Evolutionary conservation across 2,113 vertebrate species (phyloP).

Genomic region (Coryphaenoides rupestris): DNA sequence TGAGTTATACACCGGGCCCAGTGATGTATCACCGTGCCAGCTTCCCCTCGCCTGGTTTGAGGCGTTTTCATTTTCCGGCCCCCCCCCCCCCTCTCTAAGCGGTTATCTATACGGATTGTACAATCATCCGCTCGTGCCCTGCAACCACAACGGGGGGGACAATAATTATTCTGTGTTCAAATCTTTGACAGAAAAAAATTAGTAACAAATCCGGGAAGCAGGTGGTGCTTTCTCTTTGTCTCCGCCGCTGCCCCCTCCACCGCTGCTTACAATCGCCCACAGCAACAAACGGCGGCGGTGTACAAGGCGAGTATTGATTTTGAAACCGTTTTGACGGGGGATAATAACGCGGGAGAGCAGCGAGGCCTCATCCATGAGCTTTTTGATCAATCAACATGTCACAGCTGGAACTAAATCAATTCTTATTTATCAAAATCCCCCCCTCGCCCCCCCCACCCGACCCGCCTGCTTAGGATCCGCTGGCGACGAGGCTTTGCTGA

Average conservation of each 20-base stretch:
- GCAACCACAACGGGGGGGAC: constrained; percentile 74
- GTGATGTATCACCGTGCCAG: constrained; percentile 67
- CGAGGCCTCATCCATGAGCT: constrained; percentile 91
- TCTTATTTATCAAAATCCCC: constrained; percentile 95
- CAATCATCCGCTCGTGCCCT: constrained; percentile 75
- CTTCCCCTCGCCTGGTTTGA: constrained; percentile 65
- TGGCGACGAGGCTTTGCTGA: constrained; percentile 44
- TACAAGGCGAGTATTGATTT: constrained; percentile 91
- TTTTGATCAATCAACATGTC: constrained; percentile 99
- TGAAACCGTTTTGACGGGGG: constrained; percentile 88
- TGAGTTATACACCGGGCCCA: constrained; percentile 54
- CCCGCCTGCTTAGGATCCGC: constrained; percentile 75
- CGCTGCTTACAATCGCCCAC: constrained; percentile 58
- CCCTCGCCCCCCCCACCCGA: no score
- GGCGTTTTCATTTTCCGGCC: constrained; percentile 71
- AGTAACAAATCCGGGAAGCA: constrained; percentile 78
- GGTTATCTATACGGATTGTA: constrained; percentile 78
- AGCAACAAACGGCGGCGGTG: constrained; percentile 81
- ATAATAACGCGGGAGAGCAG: constrained; percentile 90
- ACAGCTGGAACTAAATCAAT: constrained; percentile 94
- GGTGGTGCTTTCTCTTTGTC: constrained; percentile 78
- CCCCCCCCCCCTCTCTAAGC: constrained; percentile 47
- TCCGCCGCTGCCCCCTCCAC: constrained; percentile 16
- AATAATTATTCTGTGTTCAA: constrained; percentile 83
- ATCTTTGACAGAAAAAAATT: constrained; percentile 88